Base-by-base conservation (phyloP, 2,797 vertebrate genomes). In the Gymnodraco acuticeps region DNA sequence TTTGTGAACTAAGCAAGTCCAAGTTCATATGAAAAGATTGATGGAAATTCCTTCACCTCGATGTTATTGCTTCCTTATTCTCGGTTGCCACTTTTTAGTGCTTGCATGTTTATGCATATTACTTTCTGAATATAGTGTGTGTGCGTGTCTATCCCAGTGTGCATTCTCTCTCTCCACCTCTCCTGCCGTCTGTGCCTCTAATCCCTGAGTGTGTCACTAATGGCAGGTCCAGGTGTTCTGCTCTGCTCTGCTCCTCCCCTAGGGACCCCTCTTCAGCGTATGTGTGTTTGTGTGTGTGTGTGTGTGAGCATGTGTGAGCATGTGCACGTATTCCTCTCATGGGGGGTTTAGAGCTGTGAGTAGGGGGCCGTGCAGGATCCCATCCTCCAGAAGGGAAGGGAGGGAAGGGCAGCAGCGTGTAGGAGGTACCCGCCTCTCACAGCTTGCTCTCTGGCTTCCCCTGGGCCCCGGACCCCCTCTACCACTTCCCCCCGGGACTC, bases 191-290 rank as follows among this genome's bases (percentile, higher is more conserved):
- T 94, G 94, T 93, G 92, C 92, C 81, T 90, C 85, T 90, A 91
- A 91, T 94, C 93, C 91, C 94, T 84, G 85, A 90, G 91, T 93
- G 87, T 94, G 92, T 91, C 93, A 94, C 92, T 95, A 95, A 95
- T 95, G 94, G 93, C 94, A 94, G 94, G 94, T 95, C 94, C 95
- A 95, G 95, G 94, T 95, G 94, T 95, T 95, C 89, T 89, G 92
- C 93, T 93, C 93, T 85, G 92, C 89, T 92, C 88, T 71, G 77
- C 87, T 74, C 81, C 86, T 83, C 92, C 94, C 93, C 63, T 10
- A 76, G 91, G 92, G 89, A 81, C 80, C 50, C 55, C 80, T 84
- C 83, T 73, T 88, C 89, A 78, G 62, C 73, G 73, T 73, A 83
- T 80, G 74, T 55, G 47, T 48, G 68, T 65, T 74, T 4, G n/a